Evolutionary conservation across 2,113 vertebrate species (phyloP), one percentile per base, ranked within the genome.

Genomic region (Thermophis baileyi): DNA sequence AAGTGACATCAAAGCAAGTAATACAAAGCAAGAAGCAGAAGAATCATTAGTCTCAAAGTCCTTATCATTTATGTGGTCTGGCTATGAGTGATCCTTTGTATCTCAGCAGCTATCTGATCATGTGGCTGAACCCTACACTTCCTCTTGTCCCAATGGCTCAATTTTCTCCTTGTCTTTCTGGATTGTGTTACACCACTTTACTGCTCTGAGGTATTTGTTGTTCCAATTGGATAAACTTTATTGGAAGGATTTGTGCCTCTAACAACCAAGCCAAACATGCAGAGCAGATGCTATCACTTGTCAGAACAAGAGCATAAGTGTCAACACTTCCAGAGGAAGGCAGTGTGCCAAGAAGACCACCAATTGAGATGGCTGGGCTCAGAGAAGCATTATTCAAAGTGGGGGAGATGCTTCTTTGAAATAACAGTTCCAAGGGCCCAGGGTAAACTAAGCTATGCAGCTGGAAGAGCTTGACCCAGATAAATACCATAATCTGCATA

Each of bases 311-410:
- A 92, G 88, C 57, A 87, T 11, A 69, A 93, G 90, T 90, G 54
- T 57, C 1, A 0, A 16, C 50, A 25, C 30, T 91, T 92, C 69
- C 88, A 89, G 57, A 92, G 85, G n/a, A 92, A 95, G 53, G 50
- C 88, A 90, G 90, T 18, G 57, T 92, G 91, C 53, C 88, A 93
- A 95, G n/a, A 87, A 81, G 93, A 89, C 18, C 94, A 85, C 69
- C 86, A 89, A 14, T 91, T 55, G 91, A 93, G 89, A 91, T 89
- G 53, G 44, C 30, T 8, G 4, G 1, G 87, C 35, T 69, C 50
- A n/a, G 49, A 14, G 44, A 93, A 18, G 85, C 25, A 18, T 30
- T 69, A 94, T 94, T 40, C 30, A 74, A 93, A 90, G 74, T 54
- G 47, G 74, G 40, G 55, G 92, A 55, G 89, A 91, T 87, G 90